Conservation (phyloP, 2,797 vertebrate species). For the Acipenser transmontanus region DNA sequence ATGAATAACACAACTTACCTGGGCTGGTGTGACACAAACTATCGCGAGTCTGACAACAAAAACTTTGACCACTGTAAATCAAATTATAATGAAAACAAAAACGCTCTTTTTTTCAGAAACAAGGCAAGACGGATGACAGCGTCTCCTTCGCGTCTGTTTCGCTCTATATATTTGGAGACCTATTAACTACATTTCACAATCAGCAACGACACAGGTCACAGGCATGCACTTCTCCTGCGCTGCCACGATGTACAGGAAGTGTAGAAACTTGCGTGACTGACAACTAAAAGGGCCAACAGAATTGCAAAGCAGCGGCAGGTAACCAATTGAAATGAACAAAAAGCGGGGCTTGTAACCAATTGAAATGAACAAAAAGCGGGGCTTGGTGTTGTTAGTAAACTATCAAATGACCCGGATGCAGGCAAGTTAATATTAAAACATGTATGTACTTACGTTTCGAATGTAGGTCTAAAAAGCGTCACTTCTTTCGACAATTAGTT, state of each 20-base stretch:
- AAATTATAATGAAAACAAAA: no score
- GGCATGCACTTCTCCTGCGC: conserved; percentile 61
- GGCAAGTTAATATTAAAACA: no score
- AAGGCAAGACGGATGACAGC: conserved; percentile 18
- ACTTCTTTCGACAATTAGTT: no score
- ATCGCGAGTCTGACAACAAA: no score
- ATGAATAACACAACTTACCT: no score
- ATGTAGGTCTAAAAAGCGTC: no score
- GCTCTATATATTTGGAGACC: conserved; percentile 36
- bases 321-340: conserved; percentile 39
- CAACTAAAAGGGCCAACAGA: conserved; percentile 46
- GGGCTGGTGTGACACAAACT: no score
- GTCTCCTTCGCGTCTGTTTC: conserved; percentile 34
- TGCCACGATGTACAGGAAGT: conserved; percentile 62
- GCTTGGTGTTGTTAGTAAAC: no score
- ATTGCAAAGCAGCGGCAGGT: conserved; percentile 8
- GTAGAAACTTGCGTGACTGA: conserved; percentile 42
- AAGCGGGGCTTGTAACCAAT: conserved; percentile 37
- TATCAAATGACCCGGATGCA: no score
- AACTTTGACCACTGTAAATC: no score
- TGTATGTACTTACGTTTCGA: no score
- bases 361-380: conserved; percentile 4
- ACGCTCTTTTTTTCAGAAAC: conserved; percentile 7
- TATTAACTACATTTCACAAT: conserved; percentile 51
- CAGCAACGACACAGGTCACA: conserved; percentile 58